Evolutionary conservation across 2,797 vertebrate species (phyloP), one percentile per base, ranked within the genome.

Genomic region (Nannoperca obscura): DNA sequence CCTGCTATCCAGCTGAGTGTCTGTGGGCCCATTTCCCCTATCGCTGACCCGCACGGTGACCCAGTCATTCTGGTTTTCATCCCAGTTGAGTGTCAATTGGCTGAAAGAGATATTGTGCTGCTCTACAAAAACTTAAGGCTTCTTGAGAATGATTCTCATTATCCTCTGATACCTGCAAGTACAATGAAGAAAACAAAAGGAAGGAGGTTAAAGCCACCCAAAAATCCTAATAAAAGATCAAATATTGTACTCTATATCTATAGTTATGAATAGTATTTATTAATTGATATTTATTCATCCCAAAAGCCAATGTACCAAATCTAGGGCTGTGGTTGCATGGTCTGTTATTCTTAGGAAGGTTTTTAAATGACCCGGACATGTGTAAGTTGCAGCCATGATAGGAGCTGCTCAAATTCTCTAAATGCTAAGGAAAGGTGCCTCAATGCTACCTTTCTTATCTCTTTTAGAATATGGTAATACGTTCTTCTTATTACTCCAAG

Each of bases 1-100:
- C 32, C 49, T 79, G 47, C 59, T 71, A 72, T 84, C 78, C 65
- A 69, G 58, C 71, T 78, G 27, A 2, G 36, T 34, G 52, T 68
- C 68, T 71, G 32, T 42, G 44, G 52, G 53, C 54, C 60, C 54
- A 1, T 67, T 65, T 65, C 36, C 42, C 14, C 50, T 42, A 17
- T 36, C 38, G 60, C 49, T 22, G 70, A 78, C 62, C 57, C 47
- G 40, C 67, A 60, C 63, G 30, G 24, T 65, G 71, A 82, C 53
- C 54, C 72, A 50, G 22, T 72, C 57, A 38, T 38, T 52, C 54
- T 49, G 44, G 9, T 52, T 78, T 69, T 74, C 22, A 59, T 72
- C 20, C 15, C 62, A 71, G 47, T 69, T 71, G 55, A 15, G 24
- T 49, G 40, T 85, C 72, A 38, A 5, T 71, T 38, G 58, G 55